phyloP scores from a whole-genome alignment of 92 coral and sea anemone genomes.

The Metridium senile region DNA sequence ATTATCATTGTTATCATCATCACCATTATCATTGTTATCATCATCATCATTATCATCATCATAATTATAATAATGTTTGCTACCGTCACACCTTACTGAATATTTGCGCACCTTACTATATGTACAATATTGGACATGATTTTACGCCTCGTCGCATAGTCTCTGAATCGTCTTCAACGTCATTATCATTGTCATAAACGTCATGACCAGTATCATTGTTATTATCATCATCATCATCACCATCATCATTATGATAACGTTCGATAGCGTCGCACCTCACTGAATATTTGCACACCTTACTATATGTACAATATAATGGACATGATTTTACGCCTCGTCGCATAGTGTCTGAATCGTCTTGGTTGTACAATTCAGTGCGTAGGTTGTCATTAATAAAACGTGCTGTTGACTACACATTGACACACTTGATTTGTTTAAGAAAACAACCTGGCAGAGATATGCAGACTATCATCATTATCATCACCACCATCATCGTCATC shows the following conservation, averaged over 20 bases:
- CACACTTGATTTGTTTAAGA: constrained; percentile 21
- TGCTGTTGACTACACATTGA: neutral
- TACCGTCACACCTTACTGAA: too few species aligned
- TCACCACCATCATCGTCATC: neutral
- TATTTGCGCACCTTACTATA: too few species aligned
- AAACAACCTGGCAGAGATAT: constrained; percentile 76
- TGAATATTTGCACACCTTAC: too few species aligned
- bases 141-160: too few species aligned
- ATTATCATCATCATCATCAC: constrained; percentile 1
- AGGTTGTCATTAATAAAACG: too few species aligned
- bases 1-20: neutral
- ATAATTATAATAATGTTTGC: neutral
- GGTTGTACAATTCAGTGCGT: too few species aligned
- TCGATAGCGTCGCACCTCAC: neutral
- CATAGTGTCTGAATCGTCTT: too few species aligned
- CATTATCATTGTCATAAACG: neutral
- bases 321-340: too few species aligned
- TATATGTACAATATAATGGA: too few species aligned
- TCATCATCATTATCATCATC: neutral
- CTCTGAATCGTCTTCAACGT: neutral
- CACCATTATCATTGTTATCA: neutral
- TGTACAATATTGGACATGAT: too few species aligned
- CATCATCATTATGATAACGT: neutral
- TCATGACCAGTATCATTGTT: neutral
- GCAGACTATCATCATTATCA: constrained; percentile 37